phyloP scores from a whole-genome alignment of 2,113 vertebrate genomes.

The Pelecanus crispus region DNA sequence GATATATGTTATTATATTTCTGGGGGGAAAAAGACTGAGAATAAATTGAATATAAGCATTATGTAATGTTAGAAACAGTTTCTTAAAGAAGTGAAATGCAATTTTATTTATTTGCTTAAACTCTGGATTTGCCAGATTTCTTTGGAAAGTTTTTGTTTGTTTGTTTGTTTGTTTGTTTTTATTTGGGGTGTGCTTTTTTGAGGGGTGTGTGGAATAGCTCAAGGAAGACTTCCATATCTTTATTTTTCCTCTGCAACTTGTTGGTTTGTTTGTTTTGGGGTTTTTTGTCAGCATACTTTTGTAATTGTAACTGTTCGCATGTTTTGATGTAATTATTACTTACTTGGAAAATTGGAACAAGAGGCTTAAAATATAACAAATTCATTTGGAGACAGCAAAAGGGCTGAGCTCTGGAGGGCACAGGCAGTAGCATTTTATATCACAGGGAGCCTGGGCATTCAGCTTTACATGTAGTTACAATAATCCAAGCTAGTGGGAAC shows the following conservation, averaged over 20 bases:
- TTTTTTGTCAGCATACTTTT: neutral
- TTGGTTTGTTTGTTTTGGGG: too few species aligned
- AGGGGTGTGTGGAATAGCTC: fast-evolving
- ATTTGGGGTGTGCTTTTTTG: fast-evolving
- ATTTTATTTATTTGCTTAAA: neutral
- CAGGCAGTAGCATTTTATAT: fast-evolving
- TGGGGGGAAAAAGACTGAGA: fast-evolving
- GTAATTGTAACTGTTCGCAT: neutral
- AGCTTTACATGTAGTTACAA: neutral
- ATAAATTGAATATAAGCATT: neutral
- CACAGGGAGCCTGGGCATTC: neutral
- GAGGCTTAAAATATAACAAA: neutral
- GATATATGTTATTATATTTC: neutral
- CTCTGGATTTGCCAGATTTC: neutral
- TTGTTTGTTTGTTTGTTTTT: fast-evolving
- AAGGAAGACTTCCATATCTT: neutral
- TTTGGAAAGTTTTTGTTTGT: neutral
- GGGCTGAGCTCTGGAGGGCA: neutral
- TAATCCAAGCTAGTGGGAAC: neutral
- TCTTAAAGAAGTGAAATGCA: neutral
- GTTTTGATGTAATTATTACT: neutral
- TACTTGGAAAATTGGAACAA: neutral
- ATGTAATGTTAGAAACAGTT: neutral
- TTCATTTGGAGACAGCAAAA: neutral
- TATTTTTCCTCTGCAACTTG: neutral